phyloP scores from a whole-genome alignment of 64 coral and sea anemone species.

The Stichodactyla helianthus region DNA sequence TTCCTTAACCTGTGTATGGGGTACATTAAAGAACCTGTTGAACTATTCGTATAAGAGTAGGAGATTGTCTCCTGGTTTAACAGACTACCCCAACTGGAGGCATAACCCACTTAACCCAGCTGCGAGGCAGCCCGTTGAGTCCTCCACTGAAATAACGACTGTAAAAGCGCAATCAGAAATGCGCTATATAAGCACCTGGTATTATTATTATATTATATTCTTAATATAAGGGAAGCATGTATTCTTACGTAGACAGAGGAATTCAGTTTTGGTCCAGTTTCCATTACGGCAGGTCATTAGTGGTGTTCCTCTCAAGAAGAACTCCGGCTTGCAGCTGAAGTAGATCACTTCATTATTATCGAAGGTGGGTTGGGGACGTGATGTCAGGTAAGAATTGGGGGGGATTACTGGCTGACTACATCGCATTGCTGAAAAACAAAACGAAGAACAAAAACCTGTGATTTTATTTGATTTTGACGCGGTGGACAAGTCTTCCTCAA shows the following conservation, averaged over 20 bases:
- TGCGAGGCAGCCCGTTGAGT: too few species aligned
- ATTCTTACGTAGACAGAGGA: conserved; percentile 46
- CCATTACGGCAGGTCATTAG: conserved; percentile 23
- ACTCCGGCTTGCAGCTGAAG: conserved; percentile 55
- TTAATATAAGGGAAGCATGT: neutral
- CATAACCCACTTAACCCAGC: too few species aligned
- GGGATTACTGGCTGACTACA: conserved; percentile 41
- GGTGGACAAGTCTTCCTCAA: too few species aligned
- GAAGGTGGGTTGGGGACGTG: conserved; percentile 2
- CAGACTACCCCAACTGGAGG: too few species aligned
- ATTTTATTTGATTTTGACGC: too few species aligned
- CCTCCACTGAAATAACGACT: too few species aligned
- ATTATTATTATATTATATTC: neutral
- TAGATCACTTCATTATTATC: conserved; percentile 21
- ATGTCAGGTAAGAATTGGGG: conserved; percentile 36
- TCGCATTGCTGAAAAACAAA: conserved; percentile 15
- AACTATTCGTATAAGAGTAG: too few species aligned
- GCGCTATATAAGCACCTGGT: too few species aligned
- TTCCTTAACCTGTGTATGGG: too few species aligned
- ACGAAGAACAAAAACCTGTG: too few species aligned
- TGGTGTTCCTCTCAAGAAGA: conserved; percentile 45
- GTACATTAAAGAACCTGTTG: too few species aligned
- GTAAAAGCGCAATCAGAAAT: neutral
- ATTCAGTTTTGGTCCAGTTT: conserved; percentile 41
- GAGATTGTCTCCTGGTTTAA: too few species aligned